Evolutionary conservation across 92 coral and sea anemone species (phyloP), one percentile per base, ranked within the genome.

Genomic region (Zoanthus sansibaricus): DNA sequence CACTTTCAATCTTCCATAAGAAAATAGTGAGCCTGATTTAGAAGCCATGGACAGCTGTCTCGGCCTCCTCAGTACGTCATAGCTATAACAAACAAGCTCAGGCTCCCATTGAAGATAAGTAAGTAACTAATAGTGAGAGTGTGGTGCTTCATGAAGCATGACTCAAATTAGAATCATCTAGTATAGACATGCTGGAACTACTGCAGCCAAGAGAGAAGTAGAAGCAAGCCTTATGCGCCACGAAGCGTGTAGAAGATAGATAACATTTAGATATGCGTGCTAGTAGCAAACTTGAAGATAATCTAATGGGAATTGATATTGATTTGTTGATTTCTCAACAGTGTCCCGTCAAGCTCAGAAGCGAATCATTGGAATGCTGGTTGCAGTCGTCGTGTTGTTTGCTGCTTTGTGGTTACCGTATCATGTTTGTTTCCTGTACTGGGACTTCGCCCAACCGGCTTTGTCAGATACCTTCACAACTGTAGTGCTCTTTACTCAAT

Each of bases 361-460:
- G 10, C 91, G 89, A 62, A 91, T 93, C 18, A 88, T 86, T 20
- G 87, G 86, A 37, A 93, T 93, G 96, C 72, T 93, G 42, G 86
- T 91, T 56, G 74, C 89, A 5, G 94, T 91, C 12, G 94, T 93
- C 44, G 71, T 82, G 48, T 66, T 93, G 56, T 93, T 93, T 48
- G 96, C 96, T 31, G 91, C 79, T 17, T 83, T 94, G 21, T 93
- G 96, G 96, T 87, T 91, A 67, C 96, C 96, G 12, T 89, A 91
- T 86, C 96, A 93, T 86, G 87, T 93, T 88, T 31, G 92, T 30
- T 93, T 91, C 86, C 91, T 91, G 58, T 93, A 91, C 78, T 61
- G 90, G 93, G 94, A 93, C 69, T 91, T 92, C 82, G 96, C 79
- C 54, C 72, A 83, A 55, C 88, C 93, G 48, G 59, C 82, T 33